Conservation (phyloP, 2,113 vertebrate species). For the Poeciliopsis occidentalis region DNA sequence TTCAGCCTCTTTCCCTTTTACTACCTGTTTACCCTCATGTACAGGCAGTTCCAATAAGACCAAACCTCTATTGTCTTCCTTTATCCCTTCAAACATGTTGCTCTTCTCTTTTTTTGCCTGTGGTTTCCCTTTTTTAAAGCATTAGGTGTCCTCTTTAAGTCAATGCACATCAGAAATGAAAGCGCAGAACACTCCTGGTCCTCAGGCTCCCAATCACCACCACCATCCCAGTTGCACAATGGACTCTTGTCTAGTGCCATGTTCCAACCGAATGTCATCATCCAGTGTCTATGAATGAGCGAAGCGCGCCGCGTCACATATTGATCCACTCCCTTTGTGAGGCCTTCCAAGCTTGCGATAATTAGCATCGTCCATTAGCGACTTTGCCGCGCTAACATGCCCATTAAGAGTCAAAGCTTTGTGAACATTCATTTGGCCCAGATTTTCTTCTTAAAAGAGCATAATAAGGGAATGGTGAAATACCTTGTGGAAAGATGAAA, state of each 20-base stretch:
- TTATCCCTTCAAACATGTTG: constrained; percentile 49
- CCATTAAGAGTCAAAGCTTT: constrained; percentile 81
- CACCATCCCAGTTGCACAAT: too few species aligned
- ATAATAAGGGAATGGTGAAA: too few species aligned
- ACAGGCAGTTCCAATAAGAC: constrained; percentile 49
- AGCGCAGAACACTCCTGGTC: constrained; percentile 66
- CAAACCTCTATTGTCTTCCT: constrained; percentile 43
- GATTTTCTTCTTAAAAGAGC: too few species aligned
- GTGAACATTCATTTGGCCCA: constrained; percentile 75
- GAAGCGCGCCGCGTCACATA: constrained; percentile 68
- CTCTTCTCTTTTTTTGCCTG: constrained; percentile 41
- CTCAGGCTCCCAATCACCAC: too few species aligned
- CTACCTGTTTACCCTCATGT: too few species aligned
- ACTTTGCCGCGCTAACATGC: constrained; percentile 78
- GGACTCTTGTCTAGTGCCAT: too few species aligned
- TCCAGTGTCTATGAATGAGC: constrained; percentile 72
- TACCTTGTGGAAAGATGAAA: too few species aligned
- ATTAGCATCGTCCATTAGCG: constrained; percentile 85
- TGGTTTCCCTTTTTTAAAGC: constrained; percentile 66
- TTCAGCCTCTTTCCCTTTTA: too few species aligned
- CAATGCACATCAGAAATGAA: constrained; percentile 68
- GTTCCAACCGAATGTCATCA: constrained; percentile 74
- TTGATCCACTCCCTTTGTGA: constrained; percentile 82
- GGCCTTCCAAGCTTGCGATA: constrained; percentile 78
- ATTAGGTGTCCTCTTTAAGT: constrained; percentile 71